Percentiles rank a stretch among this genome's conserved stretches.
phyloP scores from a whole-genome alignment of 2,797 vertebrate species.

The Brachyrhaphis roseni region DNA sequence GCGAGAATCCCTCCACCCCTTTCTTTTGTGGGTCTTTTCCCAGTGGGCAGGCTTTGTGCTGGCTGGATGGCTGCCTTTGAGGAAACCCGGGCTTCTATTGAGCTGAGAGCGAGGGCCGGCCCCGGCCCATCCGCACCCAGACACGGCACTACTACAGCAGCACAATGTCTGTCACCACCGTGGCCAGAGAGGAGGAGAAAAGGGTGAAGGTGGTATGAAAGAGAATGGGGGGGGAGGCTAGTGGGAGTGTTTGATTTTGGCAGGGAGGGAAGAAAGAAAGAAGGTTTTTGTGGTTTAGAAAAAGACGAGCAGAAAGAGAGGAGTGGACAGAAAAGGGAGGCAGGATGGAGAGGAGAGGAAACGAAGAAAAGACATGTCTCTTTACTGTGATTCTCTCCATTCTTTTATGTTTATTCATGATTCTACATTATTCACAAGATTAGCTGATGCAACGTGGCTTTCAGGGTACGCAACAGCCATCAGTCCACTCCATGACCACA shows the following conservation, averaged over 20 bases:
- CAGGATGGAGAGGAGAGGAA: constrained; percentile 22
- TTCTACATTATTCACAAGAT: constrained; percentile 76
- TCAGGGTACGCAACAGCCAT: constrained; percentile 61
- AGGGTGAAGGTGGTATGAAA: constrained; percentile 46
- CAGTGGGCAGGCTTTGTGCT: constrained; percentile 77
- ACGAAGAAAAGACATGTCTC: constrained; percentile 38
- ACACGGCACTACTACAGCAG: constrained; percentile 54
- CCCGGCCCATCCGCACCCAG: constrained; percentile 51
- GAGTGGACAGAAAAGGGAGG: constrained; percentile 38
- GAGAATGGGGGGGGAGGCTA: constrained; percentile 24
- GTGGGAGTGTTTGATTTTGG: constrained; percentile 63
- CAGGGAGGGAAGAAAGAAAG: constrained; percentile 39
- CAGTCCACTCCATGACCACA: constrained; percentile 60
- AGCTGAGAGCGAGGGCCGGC: constrained; percentile 63
- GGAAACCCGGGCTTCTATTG: constrained; percentile 66
- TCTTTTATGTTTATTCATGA: constrained; percentile 76
- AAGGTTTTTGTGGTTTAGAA: constrained; percentile 43
- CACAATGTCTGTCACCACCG: constrained; percentile 70
- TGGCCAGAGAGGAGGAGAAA: constrained; percentile 51
- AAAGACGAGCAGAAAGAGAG: constrained; percentile 38
- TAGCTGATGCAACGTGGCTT: constrained; percentile 76
- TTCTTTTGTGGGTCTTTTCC: constrained; percentile 74
- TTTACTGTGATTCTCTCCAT: constrained; percentile 58
- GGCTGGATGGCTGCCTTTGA: constrained; percentile 72
- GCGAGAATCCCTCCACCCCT: constrained; percentile 59